phyloP scores from a whole-genome alignment of 2,888 invertebrate genomes.

The Notodonta dromedarius region DNA sequence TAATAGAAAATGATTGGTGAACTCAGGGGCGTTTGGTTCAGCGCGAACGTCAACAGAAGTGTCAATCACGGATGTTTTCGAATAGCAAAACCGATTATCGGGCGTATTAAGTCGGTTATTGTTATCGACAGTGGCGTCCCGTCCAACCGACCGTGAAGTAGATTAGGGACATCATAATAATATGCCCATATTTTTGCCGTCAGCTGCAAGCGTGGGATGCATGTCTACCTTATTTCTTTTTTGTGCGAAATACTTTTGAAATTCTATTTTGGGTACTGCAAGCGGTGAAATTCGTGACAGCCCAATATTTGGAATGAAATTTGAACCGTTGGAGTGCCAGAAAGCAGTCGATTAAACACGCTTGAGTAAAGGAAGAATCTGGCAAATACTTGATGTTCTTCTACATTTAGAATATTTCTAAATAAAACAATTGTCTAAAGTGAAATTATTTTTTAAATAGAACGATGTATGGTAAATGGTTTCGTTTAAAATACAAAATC shows the following conservation, averaged over 20 bases:
- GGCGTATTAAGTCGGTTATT: conserved; percentile 82
- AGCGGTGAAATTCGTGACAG: conserved; percentile 20
- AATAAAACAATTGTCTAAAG: too few species aligned
- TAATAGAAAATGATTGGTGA: conserved; percentile 57
- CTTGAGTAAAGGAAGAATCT: too few species aligned
- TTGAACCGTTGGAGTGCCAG: background rate
- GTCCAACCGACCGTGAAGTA: conserved; percentile 76
- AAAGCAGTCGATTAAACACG: too few species aligned
- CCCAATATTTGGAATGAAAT: conserved; percentile 7
- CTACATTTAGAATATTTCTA: too few species aligned
- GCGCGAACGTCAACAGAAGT: conserved; percentile 76
- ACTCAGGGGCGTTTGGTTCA: conserved; percentile 61
- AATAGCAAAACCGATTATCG: conserved; percentile 83
- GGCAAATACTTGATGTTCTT: too few species aligned
- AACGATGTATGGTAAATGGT: background rate
- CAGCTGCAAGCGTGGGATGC: conserved; percentile 79
- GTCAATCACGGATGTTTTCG: conserved; percentile 82
- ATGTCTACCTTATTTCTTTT: conserved; percentile 55
- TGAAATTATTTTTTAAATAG: too few species aligned
- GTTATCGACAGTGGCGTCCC: conserved; percentile 77
- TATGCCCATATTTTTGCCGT: conserved; percentile 79
- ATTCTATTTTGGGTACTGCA: conserved; percentile 44
- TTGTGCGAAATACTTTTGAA: conserved; percentile 50
- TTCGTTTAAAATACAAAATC: too few species aligned
- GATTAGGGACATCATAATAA: conserved; percentile 83